Conservation (phyloP, 2,797 vertebrate species). For the Buceros bicornis region DNA sequence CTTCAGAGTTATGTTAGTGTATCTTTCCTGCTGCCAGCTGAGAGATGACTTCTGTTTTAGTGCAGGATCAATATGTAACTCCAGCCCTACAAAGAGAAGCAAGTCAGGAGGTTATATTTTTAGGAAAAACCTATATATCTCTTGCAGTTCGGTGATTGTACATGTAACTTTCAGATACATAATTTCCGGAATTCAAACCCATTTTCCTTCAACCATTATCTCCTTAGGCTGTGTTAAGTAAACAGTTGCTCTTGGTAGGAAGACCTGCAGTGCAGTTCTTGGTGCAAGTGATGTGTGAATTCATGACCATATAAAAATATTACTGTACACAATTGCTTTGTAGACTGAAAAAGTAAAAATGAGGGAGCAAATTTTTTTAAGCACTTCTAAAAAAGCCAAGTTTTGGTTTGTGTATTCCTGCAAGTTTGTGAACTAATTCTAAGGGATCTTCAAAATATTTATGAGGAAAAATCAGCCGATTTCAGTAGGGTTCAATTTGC, state of each 20-base stretch:
- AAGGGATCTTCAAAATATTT: not conserved
- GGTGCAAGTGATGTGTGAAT: not conserved
- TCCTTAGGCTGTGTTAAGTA: not conserved
- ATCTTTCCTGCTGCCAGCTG: not conserved
- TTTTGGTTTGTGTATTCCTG: not conserved
- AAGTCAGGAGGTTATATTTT: not conserved
- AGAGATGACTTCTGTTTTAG: not conserved
- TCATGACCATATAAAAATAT: not conserved
- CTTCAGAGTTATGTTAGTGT: not conserved
- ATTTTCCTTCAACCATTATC: not conserved
- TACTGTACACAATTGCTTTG: not conserved
- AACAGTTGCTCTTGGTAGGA: not conserved
- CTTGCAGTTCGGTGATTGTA: not conserved
- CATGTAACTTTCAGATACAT: not conserved
- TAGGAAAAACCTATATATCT: slow-evolving; percentile 2
- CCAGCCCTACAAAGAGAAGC: not conserved
- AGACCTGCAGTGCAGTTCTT: not conserved
- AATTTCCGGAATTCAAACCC: not conserved
- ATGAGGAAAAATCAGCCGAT: not conserved
- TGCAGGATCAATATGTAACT: not conserved
- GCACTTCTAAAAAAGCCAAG: not conserved
- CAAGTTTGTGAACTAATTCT: not conserved
- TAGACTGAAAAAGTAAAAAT: not conserved
- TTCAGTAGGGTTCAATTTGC: not conserved
- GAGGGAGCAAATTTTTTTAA: not conserved